phyloP scores from a whole-genome alignment of 2,797 vertebrate species.

The Carcharodon carcharias region DNA sequence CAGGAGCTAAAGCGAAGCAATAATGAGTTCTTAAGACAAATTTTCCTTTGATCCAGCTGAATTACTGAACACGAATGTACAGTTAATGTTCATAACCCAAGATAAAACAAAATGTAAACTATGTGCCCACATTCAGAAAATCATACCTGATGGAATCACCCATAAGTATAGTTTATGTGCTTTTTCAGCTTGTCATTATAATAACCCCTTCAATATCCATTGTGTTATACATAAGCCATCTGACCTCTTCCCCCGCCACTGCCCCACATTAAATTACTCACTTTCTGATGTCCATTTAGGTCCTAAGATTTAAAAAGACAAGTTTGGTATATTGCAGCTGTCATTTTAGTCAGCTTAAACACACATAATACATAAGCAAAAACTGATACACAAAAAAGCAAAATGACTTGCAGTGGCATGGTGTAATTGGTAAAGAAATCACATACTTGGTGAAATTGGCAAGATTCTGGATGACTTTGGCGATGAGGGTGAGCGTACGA shows the following conservation, averaged over 20 bases:
- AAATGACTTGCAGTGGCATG: neutral
- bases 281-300: neutral
- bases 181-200: neutral
- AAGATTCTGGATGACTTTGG: slow-evolving; percentile 96
- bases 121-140: neutral
- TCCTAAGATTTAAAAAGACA: neutral
- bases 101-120: too few relatives aligned
- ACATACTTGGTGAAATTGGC: slow-evolving; percentile 93
- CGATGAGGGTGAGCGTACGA: slow-evolving; percentile 86
- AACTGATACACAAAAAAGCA: neutral
- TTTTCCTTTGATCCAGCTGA: neutral
- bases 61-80: neutral
- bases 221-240: neutral
- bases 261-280: neutral
- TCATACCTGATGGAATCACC: neutral
- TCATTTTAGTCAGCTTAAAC: neutral
- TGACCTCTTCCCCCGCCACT: neutral
- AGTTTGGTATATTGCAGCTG: neutral
- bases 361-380: neutral
- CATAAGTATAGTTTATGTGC: neutral
- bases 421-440: neutral
- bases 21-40: neutral
- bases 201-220: neutral
- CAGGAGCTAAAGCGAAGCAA: neutral
- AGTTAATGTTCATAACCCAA: neutral